Evolutionary conservation across 1,140 invertebrate species (phyloP), one percentile per base, ranked within the genome.

Genomic region (fruit fly (Drosophila melanogaster)): DNA sequence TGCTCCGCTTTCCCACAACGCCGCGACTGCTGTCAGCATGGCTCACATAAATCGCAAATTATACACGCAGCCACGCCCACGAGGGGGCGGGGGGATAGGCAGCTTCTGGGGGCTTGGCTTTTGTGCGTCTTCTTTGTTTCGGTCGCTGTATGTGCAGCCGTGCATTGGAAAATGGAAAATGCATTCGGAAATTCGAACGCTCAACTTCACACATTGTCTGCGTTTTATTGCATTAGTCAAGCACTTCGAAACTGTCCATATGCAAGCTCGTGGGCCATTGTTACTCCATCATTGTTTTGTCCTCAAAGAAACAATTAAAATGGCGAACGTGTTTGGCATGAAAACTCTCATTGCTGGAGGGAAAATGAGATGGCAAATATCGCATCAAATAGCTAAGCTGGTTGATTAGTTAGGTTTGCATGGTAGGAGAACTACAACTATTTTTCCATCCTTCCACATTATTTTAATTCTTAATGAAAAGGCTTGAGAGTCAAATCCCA

Each of bases 31-130:
- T 84, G 79, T 74, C 84, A 89, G 62, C 84, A 64, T 64, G 56
- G 55, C 67, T 78, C 84, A 84, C 84, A 87, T 87, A 87, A 87
- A 87, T 87, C 84, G 84, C 76, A 87, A 87, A 89, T 87, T 89
- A 87, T 87, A 79, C 83, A 83, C 79, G 75, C 78, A 72, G 76
- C 83, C 79, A 86, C 83, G 72, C 84, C 77, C 58, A 62, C 62
- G 43, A 35, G 37, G 19, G 35, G 26, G 67, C 22, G 2, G n/a
- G 33, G 41, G 19, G 46, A 22, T 14, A 17, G 24, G 46, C 7
- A 35, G 22, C 49, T 53, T 64, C 14, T 7, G 54, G 73, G 69
- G 78, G 81, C 65, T 81, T 86, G 79, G 70, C 83, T 87, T 81
- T 86, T 87, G 77, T 85, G 55, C 71, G 30, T 51, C 66, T 81